These are phyloP conservation scores for Pachyrhynchus sulphureomaculatus DNA, from an alignment of 1,140 invertebrate species.

Conservation along the genomic window DNA sequence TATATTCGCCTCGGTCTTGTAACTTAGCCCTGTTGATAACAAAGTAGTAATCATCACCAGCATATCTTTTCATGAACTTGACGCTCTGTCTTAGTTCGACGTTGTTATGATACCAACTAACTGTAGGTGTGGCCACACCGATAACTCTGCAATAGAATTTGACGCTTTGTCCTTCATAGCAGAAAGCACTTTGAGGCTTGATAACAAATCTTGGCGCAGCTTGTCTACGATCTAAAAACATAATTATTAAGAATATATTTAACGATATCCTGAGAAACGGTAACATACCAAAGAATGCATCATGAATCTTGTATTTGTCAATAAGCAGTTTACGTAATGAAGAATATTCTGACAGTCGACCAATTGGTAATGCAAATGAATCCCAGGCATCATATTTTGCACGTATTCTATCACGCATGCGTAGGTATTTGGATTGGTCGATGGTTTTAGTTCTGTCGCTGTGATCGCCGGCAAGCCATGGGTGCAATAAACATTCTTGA, in stretches of 20 bases:
- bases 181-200: constrained; percentile 91
- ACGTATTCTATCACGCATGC: constrained; percentile 84
- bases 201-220: constrained; percentile 97
- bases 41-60: constrained; percentile 95
- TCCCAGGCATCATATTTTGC: constrained; percentile 88
- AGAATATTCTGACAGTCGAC: constrained; percentile 94
- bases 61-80: constrained; percentile 98
- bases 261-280: not conserved
- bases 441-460: constrained; percentile 75
- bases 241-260: not conserved
- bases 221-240: constrained; percentile 83
- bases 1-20: constrained; percentile 95
- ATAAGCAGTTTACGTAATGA: constrained; percentile 94
- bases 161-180: constrained; percentile 95
- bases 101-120: constrained; percentile 95
- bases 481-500: constrained; percentile 93
- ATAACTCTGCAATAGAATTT: constrained; percentile 97
- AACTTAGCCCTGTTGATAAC: constrained; percentile 94
- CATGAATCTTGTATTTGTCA: constrained; percentile 96
- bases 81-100: constrained; percentile 94
- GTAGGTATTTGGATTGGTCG: constrained; percentile 78
- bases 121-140: constrained; percentile 87
- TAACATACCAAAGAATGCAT: constrained; percentile 82
- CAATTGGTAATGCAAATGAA: constrained; percentile 90
- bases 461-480: constrained; percentile 89